Conservation (phyloP, 2,113 vertebrate genomes). For the Papio anubis region DNA sequence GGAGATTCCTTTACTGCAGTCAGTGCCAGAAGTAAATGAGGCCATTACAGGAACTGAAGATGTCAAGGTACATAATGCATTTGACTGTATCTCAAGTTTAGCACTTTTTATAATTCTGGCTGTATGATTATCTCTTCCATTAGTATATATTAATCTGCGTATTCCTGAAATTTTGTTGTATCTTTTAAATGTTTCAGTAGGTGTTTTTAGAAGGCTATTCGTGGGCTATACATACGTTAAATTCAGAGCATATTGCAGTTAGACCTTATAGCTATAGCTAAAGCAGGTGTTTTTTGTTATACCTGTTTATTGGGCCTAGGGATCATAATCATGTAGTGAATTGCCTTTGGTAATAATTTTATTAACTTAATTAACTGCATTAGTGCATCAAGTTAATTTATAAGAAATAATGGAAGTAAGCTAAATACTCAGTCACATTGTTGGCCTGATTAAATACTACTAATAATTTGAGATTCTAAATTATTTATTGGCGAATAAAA, state of each 20-base stretch:
- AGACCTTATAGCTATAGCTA: neutral
- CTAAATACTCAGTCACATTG: neutral
- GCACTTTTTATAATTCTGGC: neutral
- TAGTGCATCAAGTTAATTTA: slow-evolving; percentile 47
- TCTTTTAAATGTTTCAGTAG: slow-evolving; percentile 29
- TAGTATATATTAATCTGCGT: neutral
- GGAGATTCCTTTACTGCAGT: slow-evolving; percentile 88
- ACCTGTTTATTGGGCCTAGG: slow-evolving; percentile 51
- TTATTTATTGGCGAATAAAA: slow-evolving; percentile 49
- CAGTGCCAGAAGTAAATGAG: slow-evolving; percentile 83
- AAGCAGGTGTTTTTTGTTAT: slow-evolving; percentile 30
- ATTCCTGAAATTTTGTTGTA: neutral
- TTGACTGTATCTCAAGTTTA: neutral
- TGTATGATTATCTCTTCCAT: neutral
- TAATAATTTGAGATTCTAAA: slow-evolving; percentile 54
- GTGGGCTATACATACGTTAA: neutral
- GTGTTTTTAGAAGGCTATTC: neutral
- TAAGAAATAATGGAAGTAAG: slow-evolving; percentile 51
- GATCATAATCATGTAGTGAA: slow-evolving; percentile 43
- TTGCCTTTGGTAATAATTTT: slow-evolving; percentile 45
- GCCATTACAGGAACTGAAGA: slow-evolving; percentile 85
- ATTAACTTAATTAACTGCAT: slow-evolving; percentile 48
- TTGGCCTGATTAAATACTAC: slow-evolving; percentile 51
- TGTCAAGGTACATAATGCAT: slow-evolving; percentile 89
- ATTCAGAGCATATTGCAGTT: neutral